Evolutionary conservation across 2,888 invertebrate species (phyloP), one percentile per base, ranked within the genome.

Genomic region (Notodonta dromedarius): DNA sequence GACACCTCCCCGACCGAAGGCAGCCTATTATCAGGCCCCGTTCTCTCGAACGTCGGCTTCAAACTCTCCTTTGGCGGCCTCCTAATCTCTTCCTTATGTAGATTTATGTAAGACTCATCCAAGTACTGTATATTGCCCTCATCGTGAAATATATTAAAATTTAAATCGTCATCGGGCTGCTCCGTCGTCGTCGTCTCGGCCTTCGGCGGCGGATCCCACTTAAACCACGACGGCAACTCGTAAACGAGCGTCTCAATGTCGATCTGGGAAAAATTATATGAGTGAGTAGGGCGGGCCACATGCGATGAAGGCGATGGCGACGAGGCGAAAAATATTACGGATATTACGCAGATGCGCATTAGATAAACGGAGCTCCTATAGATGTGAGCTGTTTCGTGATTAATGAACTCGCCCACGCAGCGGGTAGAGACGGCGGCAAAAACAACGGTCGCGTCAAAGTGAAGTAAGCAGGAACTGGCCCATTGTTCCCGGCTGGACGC

Each of bases 1-100:
- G 95, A 94, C 77, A 96, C 90, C 71, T 89, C 91, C 12, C 90
- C 92, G 50, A 90, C 88, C 14, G 92, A 88, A 46, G 89, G 86
- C 75, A 89, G 79, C 70, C 93, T 82, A 67, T 86, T 89, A 71
- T 93, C 93, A 44, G 92, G 90, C 13, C 88, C 93, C 53, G 86
- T 88, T 70, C 93, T 83, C 74, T 91, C 92, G 66, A 86, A 90
- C 54, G 83, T 78, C 42, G 82, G 81, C 74, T 89, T 91, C 60
- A 82, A 74, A 71, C 66, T 87, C 66, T 92, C 91, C 69, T 92
- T 93, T 7, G 85, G 78, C 52, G 92, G 88, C 59, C 91, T 84
- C 66, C 93, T 83, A 71, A 93, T 93, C 80, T 93, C 93, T 65
- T 93, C 93, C 72, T 90, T 91, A 74, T 93, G 92, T 57, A 90